A percentile compares a stretch with the other conserved stretches of the same genome.
Conservation (phyloP, 2,888 invertebrate species). For the Orchesella flavescens region DNA sequence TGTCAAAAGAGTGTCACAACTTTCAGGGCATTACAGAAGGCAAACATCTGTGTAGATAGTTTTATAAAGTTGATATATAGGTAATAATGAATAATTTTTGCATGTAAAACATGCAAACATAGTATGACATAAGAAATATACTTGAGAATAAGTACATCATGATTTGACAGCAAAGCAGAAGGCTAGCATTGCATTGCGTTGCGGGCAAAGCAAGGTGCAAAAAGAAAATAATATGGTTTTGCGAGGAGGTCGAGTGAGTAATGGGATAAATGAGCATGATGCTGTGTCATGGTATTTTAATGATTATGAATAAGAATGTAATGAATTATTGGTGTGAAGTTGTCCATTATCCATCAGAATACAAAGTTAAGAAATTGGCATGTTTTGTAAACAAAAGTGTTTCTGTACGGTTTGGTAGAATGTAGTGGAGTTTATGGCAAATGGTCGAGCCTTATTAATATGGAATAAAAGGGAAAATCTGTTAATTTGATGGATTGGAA, state of each 20-base stretch:
- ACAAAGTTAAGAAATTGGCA: not conserved
- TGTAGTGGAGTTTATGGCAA: not conserved
- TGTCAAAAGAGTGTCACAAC: not conserved
- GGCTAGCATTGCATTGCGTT: too few species aligned
- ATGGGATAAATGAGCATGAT: not conserved
- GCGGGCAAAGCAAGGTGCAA: not conserved
- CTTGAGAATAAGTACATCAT: too few species aligned
- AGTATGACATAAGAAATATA: too few species aligned
- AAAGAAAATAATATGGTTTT: not conserved
- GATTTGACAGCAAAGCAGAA: too few species aligned
- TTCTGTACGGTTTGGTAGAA: not conserved
- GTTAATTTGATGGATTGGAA: constrained; percentile 20
- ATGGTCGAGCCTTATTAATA: not conserved
- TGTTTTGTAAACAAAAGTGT: constrained; percentile 1
- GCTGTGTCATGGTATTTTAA: not conserved
- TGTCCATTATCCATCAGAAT: not conserved
- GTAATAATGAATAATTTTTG: too few species aligned
- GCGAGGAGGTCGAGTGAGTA: not conserved
- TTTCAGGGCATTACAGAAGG: not conserved
- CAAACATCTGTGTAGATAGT: too few species aligned
- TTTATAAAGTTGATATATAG: too few species aligned
- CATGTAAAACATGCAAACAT: too few species aligned
- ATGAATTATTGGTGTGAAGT: not conserved
- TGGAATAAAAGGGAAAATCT: constrained; percentile 8
- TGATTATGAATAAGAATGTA: not conserved